Percentiles rank a stretch among this genome's conserved stretches.
Evolutionary conservation across 2,113 vertebrate genomes (phyloP).

Genomic region (Otolemur garnettii): DNA sequence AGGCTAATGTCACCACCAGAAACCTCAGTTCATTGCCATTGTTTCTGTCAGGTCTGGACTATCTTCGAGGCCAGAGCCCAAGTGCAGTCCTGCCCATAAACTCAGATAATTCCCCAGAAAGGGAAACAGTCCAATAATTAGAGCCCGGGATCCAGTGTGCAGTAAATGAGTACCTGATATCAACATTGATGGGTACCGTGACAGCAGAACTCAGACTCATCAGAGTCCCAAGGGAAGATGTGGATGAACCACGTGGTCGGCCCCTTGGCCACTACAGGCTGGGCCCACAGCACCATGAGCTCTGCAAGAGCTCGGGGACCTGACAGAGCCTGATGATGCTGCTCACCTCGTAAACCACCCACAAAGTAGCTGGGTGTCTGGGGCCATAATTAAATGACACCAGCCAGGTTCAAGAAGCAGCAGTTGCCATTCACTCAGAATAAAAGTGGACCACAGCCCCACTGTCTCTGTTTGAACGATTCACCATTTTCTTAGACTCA

Average conservation of each 20-base stretch:
- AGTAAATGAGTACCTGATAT: rapidly evolving
- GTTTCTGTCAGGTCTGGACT: neutral
- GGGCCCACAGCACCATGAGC: neutral
- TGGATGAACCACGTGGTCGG: neutral
- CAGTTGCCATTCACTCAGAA: slow-evolving; percentile 12
- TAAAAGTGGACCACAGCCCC: neutral
- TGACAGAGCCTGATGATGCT: neutral
- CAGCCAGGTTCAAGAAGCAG: slow-evolving; percentile 11
- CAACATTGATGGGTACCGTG: neutral
- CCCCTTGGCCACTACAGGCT: rapidly evolving
- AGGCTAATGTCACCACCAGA: neutral
- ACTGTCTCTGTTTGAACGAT: neutral
- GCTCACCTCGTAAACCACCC: neutral
- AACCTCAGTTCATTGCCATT: neutral
- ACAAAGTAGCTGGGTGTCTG: neutral
- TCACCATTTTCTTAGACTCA: slow-evolving; percentile 37
- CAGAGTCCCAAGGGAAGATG: neutral
- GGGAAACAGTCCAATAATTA: neutral
- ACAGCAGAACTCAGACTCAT: neutral
- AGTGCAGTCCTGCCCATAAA: rapidly evolving
- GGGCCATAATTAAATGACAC: neutral
- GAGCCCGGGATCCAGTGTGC: neutral
- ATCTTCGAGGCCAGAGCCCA: neutral
- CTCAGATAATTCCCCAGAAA: neutral
- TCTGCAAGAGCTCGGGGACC: neutral